A percentile compares a stretch with the other conserved stretches of the same genome.
Conservation (phyloP, 2,888 invertebrate genomes). For the Drosophila merina region DNA sequence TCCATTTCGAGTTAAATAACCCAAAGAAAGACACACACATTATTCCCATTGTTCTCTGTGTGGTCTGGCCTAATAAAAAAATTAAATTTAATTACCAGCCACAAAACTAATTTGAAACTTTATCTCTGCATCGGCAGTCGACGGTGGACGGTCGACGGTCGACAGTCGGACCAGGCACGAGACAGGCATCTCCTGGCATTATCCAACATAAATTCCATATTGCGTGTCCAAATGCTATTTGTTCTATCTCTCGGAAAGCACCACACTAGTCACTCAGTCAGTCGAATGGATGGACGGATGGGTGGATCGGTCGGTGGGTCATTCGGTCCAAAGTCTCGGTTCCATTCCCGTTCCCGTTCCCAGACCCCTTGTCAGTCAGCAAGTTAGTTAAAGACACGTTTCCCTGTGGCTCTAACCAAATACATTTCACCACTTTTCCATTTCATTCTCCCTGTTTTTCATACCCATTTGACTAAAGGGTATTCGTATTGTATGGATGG, state of each 20-base stretch:
- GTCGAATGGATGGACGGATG: constrained; percentile 4
- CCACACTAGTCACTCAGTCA: constrained; percentile 12
- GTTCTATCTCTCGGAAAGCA: constrained; percentile 58
- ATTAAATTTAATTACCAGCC: constrained; percentile 77
- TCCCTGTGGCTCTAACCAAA: constrained; percentile 39
- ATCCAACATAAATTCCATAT: constrained; percentile 79
- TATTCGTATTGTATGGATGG: neutral
- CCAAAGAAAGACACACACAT: constrained; percentile 10
- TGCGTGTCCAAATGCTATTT: constrained; percentile 75
- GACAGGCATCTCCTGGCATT: constrained; percentile 44
- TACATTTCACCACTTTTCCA: constrained; percentile 72
- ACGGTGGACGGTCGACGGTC: constrained; percentile 1
- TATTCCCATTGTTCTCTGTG: constrained; percentile 48
- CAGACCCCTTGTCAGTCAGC: constrained; percentile 47
- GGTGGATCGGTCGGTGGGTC: constrained; percentile 15
- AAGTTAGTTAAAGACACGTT: constrained; percentile 54
- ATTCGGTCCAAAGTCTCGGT: constrained; percentile 10
- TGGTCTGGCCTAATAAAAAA: constrained; percentile 68
- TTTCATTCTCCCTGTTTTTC: constrained; percentile 31
- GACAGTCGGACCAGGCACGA: constrained; percentile 28
- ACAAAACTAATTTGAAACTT: constrained; percentile 75
- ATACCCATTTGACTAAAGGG: neutral
- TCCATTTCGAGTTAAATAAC: constrained; percentile 28
- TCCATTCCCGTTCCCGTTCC: neutral
- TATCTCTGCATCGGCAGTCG: constrained; percentile 67